Base-by-base conservation (phyloP, 2,113 vertebrate species). In the Vulpes lagopus region DNA sequence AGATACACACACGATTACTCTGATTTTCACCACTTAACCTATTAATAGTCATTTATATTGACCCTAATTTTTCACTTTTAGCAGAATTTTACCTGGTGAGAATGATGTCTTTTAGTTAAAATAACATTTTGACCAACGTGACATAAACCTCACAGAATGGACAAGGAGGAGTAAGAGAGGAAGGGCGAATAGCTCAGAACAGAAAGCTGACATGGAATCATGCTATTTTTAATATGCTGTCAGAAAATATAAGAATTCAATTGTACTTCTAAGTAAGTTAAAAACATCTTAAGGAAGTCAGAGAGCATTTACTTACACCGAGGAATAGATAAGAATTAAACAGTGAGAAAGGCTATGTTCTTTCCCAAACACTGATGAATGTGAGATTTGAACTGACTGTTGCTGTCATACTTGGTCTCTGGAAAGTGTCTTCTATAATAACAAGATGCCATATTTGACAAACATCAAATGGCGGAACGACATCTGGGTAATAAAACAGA, bases 371-470 rank as follows among this genome's bases (percentile, higher is more conserved):
- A 83, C 27, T 74, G 89, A 80, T 91, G 35, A 32, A 60, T 82
- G 19, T 64, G 59, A 57, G 2, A 60, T 19, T 59, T 88, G 62
- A 91, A 95, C 59, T 95, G 76, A 25, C 4, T 82, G 81, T 90
- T 84, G 62, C 16, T 76, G 80, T 80, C 91, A 84, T 8, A 25
- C 8, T 86, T 95, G 65, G 79, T 95, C 95, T 95, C 96, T 91
- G 92, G 73, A 96, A 93, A 97, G 30, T 80, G 51, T 96, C 78
- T 8, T 82, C 25, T 95, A 1, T 74, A 55, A 74, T 91, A 97
- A 96, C 65, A 93, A 86, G 73, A 59, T 89, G 78, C 71, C 89
- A 89, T 81, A 79, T 65, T 95, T 96, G 73, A 86, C 94, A 80
- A 95, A 91, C 30, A 95, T 86, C 57, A 80, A 87, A 76, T 89